Conservation (phyloP, 2,888 invertebrate species). For the Drosophila monieri region DNA sequence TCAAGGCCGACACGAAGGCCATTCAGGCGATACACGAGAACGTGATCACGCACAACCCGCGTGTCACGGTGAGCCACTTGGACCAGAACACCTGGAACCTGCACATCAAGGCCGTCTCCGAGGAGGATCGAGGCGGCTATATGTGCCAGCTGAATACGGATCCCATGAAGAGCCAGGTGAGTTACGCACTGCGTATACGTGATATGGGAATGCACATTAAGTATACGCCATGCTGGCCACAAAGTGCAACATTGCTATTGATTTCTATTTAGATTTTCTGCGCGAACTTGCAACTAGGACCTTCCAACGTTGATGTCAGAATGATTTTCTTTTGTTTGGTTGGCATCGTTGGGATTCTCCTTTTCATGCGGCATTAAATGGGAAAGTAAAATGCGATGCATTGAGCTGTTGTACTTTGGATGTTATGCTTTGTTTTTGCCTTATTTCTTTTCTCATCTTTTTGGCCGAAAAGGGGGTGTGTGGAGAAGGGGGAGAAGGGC, state of each 20-base stretch:
- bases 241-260: no score
- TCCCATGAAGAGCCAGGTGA: constrained; percentile 97
- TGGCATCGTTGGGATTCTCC: constrained; percentile 1
- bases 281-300: not conserved
- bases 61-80: constrained; percentile 93
- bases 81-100: constrained; percentile 95
- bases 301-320: constrained; percentile 13
- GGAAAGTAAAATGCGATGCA: constrained; percentile 58
- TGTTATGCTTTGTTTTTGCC: constrained; percentile 24
- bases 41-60: constrained; percentile 95
- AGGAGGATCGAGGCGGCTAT: constrained; percentile 94
- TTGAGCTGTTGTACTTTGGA: constrained; percentile 43
- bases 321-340: constrained; percentile 14
- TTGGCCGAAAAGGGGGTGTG: not conserved
- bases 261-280: no score
- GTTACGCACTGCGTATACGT: constrained; percentile 47
- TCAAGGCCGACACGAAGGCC: constrained; percentile 96
- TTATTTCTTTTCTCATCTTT: not conserved
- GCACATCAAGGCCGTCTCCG: constrained; percentile 93
- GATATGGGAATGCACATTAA: not conserved
- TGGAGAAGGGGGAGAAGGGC: not conserved
- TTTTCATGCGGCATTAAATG: constrained; percentile 64
- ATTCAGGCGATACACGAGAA: constrained; percentile 96
- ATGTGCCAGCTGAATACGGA: constrained; percentile 98
- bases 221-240: not conserved